phyloP scores from a whole-genome alignment of 2,113 vertebrate species.

The Chaetura pelagica region DNA sequence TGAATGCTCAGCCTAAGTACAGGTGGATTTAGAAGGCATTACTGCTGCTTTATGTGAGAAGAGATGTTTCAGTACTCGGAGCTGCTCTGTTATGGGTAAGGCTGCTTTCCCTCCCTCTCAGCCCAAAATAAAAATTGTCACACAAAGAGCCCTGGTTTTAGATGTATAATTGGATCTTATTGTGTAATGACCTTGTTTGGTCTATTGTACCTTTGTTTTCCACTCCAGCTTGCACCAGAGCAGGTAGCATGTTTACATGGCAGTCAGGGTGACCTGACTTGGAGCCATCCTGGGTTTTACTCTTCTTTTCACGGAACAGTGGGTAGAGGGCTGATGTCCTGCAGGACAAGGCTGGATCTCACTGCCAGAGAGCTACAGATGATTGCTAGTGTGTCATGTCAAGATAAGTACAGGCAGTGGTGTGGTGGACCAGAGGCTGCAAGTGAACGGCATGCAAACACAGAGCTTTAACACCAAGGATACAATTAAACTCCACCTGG shows the following conservation, averaged over 20 bases:
- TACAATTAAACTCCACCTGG: conserved; percentile 26
- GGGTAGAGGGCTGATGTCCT: neutral
- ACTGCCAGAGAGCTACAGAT: neutral
- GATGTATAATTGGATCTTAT: conserved; percentile 18
- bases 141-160: neutral
- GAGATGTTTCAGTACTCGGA: neutral
- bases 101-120: neutral
- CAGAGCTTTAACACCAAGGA: neutral
- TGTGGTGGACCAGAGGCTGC: neutral
- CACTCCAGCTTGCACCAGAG: neutral
- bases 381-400: neutral
- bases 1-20: neutral
- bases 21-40: neutral
- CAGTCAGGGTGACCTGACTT: conserved; percentile 45
- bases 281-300: neutral
- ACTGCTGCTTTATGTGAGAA: neutral
- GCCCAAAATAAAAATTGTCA: neutral
- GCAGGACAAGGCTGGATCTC: neutral
- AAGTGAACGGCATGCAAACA: rapidly evolving
- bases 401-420: neutral
- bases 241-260: conserved; percentile 1
- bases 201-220: conserved; percentile 49
- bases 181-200: conserved; percentile 15
- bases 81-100: neutral
- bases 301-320: neutral